Percentiles rank a stretch among this genome's conserved stretches.
These are phyloP conservation scores for Masticophis lateralis DNA, from an alignment of 2,797 vertebrate genomes.

Conservation along the genomic window DNA sequence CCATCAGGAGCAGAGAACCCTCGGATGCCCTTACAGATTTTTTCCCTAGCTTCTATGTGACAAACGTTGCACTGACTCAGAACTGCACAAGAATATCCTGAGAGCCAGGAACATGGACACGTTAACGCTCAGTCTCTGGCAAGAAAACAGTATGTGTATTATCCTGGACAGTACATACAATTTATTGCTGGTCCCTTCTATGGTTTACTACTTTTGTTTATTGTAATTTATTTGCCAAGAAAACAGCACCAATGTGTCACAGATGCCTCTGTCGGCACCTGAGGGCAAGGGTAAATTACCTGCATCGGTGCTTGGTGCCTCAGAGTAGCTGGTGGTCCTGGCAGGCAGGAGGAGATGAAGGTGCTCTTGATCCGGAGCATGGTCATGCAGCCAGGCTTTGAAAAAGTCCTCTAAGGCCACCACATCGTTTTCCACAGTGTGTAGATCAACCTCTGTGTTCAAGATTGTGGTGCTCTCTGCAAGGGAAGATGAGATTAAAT, in stretches of 20 bases:
- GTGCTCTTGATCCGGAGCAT: slow-evolving; percentile 82
- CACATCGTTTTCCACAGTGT: slow-evolving; percentile 79
- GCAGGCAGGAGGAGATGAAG: slow-evolving; percentile 85
- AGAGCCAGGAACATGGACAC: neutral
- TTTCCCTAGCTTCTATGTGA: neutral
- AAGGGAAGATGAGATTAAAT: neutral
- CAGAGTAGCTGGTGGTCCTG: slow-evolving; percentile 24
- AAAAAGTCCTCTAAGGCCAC: slow-evolving; percentile 83
- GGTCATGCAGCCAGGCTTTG: slow-evolving; percentile 90
- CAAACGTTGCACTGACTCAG: neutral
- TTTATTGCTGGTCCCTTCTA: neutral
- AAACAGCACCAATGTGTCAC: neutral
- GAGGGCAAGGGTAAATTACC: slow-evolving; percentile 50
- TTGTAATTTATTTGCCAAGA: neutral
- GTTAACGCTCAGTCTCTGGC: neutral
- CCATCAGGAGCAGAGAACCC: neutral
- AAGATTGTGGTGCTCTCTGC: slow-evolving; percentile 74
- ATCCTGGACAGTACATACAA: neutral
- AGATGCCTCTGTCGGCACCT: accelerated
- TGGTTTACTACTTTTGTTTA: neutral
- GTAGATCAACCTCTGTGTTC: slow-evolving; percentile 83
- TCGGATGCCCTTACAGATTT: neutral
- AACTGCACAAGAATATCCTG: neutral
- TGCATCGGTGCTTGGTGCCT: slow-evolving; percentile 44
- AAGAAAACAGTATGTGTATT: neutral